Evolutionary conservation across 1,140 invertebrate genomes (phyloP).

Genomic region (Marisa cornuarietis): DNA sequence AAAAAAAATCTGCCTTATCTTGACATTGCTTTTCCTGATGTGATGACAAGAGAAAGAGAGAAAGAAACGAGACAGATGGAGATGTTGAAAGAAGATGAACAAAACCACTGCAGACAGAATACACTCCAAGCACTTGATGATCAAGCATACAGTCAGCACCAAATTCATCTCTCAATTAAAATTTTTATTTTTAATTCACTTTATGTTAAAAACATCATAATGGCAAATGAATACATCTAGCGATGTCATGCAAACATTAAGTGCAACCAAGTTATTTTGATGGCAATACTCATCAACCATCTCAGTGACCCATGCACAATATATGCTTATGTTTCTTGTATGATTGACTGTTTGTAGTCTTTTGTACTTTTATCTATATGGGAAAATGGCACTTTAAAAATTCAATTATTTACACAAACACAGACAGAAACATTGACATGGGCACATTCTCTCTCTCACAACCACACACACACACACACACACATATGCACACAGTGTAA

Average conservation of each 20-base stretch:
- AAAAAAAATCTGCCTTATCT: no score
- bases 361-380: not conserved
- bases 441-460: not conserved
- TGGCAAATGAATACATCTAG: not conserved
- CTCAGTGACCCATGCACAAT: not conserved
- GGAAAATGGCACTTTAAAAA: not conserved
- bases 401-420: not conserved
- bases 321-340: no score
- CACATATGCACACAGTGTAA: not conserved
- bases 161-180: no score
- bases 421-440: not conserved
- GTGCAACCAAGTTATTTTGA: not conserved
- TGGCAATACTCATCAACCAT: not conserved
- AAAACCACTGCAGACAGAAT: no score
- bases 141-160: no score
- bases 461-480: not conserved
- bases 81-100: no score
- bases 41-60: no score
- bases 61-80: no score
- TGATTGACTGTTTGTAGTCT: no score
- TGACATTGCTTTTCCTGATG: no score
- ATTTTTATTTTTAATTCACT: no score
- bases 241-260: not conserved
- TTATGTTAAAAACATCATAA: not conserved
- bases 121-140: no score